Base-by-base conservation (phyloP, 92 coral and sea anemone species). In the Palythoa heliodiscus region DNA sequence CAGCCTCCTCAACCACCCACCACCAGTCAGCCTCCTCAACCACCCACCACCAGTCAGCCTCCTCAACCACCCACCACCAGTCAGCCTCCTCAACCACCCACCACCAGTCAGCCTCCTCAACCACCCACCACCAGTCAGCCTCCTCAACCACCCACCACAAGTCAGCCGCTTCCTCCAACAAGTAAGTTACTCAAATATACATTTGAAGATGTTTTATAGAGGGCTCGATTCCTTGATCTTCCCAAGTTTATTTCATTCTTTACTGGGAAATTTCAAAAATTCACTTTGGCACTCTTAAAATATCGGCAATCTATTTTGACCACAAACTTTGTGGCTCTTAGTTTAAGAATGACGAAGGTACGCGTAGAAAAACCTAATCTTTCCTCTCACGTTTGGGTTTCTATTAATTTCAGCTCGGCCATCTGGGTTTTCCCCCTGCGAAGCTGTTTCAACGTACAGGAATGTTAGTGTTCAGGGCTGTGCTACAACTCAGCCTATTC, bases 391-490 rank as follows among this genome's bases (percentile, higher is more conserved):
- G 24, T 29, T 19, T 4, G 20, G 11, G 0, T 50, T 82, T 25
- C 40, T 74, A 0, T 22, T 19, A 16, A 9, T 72, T 89, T 85
- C 38, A 89, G 90, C 90, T 83, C 85, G 61, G 63, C 89, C 88
- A 76, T 77, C 85, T 15, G 68, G 83, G 11, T 22, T 70, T 17
- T 23, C 24, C 14, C 84, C 74, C 25, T 90, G 93, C 48, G 76
- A 53, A 52, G 83, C 84, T 14, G 24, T 87, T 58, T 74, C 88
- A 43, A 75, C 78, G 20, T 83, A 87, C 74, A 76, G 40, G 75
- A 90, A 90, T 82, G 83, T 90, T 58, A 83, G 73, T 3, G 83
- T 87, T 1, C 66, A 87, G 20, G 88, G 86, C 2, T 90, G 93
- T 78, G 73, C 64, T 6, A 90, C 83, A 52, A 50, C 85, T 25